Base-by-base conservation (phyloP, 2,888 invertebrate genomes). In the Eutolmus rufibarbis region DNA sequence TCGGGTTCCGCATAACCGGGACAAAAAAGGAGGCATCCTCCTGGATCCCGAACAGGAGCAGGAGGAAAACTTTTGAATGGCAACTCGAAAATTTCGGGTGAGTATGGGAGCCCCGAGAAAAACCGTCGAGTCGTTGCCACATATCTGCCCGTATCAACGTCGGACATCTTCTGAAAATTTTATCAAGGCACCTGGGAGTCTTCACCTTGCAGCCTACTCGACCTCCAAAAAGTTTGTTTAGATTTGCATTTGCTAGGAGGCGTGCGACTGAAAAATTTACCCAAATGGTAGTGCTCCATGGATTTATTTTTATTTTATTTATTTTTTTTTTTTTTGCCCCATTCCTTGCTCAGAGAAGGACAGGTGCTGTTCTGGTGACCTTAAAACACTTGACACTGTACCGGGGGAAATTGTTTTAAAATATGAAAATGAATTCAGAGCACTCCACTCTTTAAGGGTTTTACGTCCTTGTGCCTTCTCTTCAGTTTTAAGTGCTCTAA, bases 401-500 rank as follows among this genome's bases (percentile, higher is more conserved):
- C 31, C 51, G 79, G 16, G 23, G 51, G 51, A 79, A 79, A 79
- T 79, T 51, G 79, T 79, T 79, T 79, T 51, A 51, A 66, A 79
- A 51, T 51, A 79, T 79, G 79, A 79, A 79, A 79, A 79, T 79
- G 79, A 79, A 79, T 79, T 79, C 79, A 46, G 46, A 79, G 51
- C 51, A 31, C 79, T 79, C 31, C 23, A 79, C 28, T 28, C 51
- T 51, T 79, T 46, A 79, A 46, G 79, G 56, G 51, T 79, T 79
- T 66, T 66, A 66, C 66, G 28, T 28, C 66, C 66, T 66, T 66
- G 12, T 66, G 19, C 66, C 14, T 28, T 19, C 9, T 66, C 66
- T 66, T 19, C 66, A 66, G 3, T 66, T 66, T 66, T 66, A 66
- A 66, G 66, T 66, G 66, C 66, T 66, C 66, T 66, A 66, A 66